phyloP scores from a whole-genome alignment of 1,140 invertebrate species.

The Oncopodura yosiiana region DNA sequence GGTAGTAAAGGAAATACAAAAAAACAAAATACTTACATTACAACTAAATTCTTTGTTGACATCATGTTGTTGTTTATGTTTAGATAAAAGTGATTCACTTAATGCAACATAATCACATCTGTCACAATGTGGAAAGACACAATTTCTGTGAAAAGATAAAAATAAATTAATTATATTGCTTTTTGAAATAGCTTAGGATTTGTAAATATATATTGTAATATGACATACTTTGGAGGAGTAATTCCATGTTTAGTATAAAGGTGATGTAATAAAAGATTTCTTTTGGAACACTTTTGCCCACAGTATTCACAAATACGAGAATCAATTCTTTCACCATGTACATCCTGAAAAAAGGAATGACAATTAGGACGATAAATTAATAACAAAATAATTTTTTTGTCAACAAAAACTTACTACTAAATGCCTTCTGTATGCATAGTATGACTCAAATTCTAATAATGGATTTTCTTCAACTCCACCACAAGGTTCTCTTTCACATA shows the following conservation, averaged over 20 bases:
- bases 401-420: conserved; percentile 41
- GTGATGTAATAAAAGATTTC: conserved; percentile 68
- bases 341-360: conserved; percentile 46
- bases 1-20: neutral
- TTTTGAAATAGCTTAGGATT: no score
- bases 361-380: neutral
- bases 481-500: conserved; percentile 56
- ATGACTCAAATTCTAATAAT: conserved; percentile 60
- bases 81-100: conserved; percentile 53
- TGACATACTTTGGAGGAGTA: conserved; percentile 55
- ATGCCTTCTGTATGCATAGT: conserved; percentile 66
- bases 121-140: conserved; percentile 63
- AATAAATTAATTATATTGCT: no score
- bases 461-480: conserved; percentile 47
- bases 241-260: conserved; percentile 68
- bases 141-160: no score
- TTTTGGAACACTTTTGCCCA: conserved; percentile 61
- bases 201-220: no score
- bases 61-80: conserved; percentile 44
- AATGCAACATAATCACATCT: conserved; percentile 63
- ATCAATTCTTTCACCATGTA: conserved; percentile 69
- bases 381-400: neutral
- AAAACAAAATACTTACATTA: neutral
- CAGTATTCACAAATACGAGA: conserved; percentile 71
- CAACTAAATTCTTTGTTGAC: conserved; percentile 37